Base-by-base conservation (phyloP, 2,888 invertebrate genomes). In the Mactromeris polynyma region DNA sequence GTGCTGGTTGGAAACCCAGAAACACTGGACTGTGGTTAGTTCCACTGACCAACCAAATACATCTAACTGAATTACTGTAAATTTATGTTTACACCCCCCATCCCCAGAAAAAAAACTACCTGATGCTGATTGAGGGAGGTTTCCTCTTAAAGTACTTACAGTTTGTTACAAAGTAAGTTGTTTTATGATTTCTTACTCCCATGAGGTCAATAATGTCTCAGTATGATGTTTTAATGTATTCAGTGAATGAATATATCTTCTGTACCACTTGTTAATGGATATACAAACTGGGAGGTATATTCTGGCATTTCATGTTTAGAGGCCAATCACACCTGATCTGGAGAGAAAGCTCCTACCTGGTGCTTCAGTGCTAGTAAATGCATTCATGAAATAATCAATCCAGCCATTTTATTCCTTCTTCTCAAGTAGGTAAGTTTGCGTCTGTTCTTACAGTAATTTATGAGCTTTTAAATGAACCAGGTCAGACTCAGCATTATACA, bases 381-480 rank as follows among this genome's bases (percentile, higher is more conserved):
- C n/a, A 64, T 11, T 26, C 4, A 64, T 64, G 58, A 64, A 64
- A 64, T 64, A 26, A 64, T 64, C 58, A 64, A n/a, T 64, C 26
- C 58, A 64, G 58, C 26, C n/a, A n/a, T n/a, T 26, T 64, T 64
- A 64, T 64, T 26, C n/a, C n/a, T n/a, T 64, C n/a, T 26, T 9
- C 58, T 64, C n/a, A 7, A 64, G 58, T 26, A 26, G 58, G n/a
- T 64, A 64, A 26, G 58, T 64, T 26, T 26, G 73, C 36, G 73
- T 36, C 73, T 73, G 73, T 73, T 73, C 4, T 33, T 36, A 17
- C 73, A 36, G 33, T 73, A 36, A 73, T 73, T 73, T 73, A 73
- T 73, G 73, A 73, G 73, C 73, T 73, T 73, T 73, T 73, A 33
- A 73, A 73, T 73, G 73, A 73, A 33, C 73, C 73, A 33, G 73